Percentiles rank a stretch among this genome's conserved stretches.
Evolutionary conservation across 1,140 invertebrate genomes (phyloP).

Genomic region (Drosophila insularis): DNA sequence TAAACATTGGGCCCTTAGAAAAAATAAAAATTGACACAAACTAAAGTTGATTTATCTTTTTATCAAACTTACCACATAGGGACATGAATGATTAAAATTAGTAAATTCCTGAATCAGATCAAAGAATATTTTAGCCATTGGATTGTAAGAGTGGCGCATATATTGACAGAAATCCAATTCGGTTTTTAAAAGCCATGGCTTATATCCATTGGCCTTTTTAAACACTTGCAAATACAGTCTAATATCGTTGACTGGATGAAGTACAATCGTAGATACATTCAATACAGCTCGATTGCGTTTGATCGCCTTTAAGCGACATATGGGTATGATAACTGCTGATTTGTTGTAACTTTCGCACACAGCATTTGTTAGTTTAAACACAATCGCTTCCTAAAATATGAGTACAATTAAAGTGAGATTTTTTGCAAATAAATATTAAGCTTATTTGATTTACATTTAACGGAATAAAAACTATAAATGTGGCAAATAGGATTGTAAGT

Average conservation of each 20-base stretch:
- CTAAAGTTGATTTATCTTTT: background rate
- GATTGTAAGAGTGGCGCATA: conserved; percentile 11
- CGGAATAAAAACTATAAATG: background rate
- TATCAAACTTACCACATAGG: conserved; percentile 18
- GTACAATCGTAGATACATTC: conserved; percentile 15
- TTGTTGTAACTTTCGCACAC: conserved; percentile 8
- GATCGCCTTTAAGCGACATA: conserved; percentile 18
- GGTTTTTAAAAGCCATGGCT: conserved; percentile 12
- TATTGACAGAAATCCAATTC: conserved; percentile 17
- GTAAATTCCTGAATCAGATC: conserved; percentile 5
- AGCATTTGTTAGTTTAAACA: conserved; percentile 4
- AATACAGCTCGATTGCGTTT: conserved; percentile 16
- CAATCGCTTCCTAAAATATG: background rate
- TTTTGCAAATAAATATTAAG: background rate
- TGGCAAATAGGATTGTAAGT: background rate
- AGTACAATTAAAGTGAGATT: background rate
- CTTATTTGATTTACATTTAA: background rate
- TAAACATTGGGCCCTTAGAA: conserved; percentile 16
- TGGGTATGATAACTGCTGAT: conserved; percentile 7
- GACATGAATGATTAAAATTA: conserved; percentile 29
- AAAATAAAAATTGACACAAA: background rate
- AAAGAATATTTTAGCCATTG: background rate
- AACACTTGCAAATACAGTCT: background rate
- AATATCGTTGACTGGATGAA: conserved; percentile 10
- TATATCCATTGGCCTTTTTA: conserved; percentile 24